Base-by-base conservation (phyloP, 2,113 vertebrate species). In the Tychaedon coryphoeus region DNA sequence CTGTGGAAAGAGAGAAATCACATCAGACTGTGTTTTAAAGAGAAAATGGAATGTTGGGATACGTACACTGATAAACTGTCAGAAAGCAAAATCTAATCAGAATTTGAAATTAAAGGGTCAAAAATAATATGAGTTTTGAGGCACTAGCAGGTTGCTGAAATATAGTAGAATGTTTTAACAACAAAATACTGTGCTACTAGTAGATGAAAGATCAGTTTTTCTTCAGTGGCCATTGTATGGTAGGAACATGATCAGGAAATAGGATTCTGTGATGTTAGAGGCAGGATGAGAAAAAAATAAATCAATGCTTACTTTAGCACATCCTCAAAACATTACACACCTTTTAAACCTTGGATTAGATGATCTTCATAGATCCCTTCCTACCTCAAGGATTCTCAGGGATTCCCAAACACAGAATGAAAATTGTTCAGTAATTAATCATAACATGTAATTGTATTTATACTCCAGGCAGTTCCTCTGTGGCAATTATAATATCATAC, bases 81-180 rank as follows among this genome's bases (percentile, higher is more conserved):
- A 88, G 80, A 78, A 72, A 69, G 25, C 5, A 70, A 19, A 93
- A 36, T 10, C 34, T 15, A 82, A 76, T 67, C 34, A 84, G 47
- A 93, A 87, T 87, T 65, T 29, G 11, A 89, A 97, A 90, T 62
- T 24, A n/a, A 71, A 93, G 25, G 1, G 19, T 58, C 17, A 48
- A 45, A 81, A 61, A 28, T 33, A 13, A 86, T 54, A 78, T 79
- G n/a, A 67, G 16, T 66, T 86, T 56, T 83, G 36, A 75, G 38
- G 25, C 36, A 47, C 2, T 33, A 48, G 6, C 13, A 43, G 47
- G 38, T 34, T 60, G 38, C 53, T 91, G 50, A 93, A 89, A 70
- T 65, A 57, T 7, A 75, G 3, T 25, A 38, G 42, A 90, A 36
- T 20, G 4, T 58, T 79, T n/a, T 22, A 65, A 53, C 4, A 56